These are phyloP conservation scores for Lasioglossum calceatum DNA, from an alignment of 2,888 invertebrate genomes.

Conservation along the genomic window DNA sequence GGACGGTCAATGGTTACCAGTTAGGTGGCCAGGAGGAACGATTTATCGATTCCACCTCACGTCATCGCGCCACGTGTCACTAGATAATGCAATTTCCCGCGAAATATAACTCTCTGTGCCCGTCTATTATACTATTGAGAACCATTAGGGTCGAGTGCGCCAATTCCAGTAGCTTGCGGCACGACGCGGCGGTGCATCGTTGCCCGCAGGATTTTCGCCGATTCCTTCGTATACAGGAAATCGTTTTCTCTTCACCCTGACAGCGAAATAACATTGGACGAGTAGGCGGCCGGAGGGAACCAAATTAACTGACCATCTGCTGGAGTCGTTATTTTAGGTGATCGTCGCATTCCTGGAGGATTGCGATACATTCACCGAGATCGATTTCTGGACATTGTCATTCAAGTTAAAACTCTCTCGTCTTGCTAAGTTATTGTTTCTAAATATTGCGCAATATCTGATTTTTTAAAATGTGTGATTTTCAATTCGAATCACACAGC, in stretches of 20 bases:
- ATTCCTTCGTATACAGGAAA: background rate
- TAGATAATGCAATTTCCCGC: slow-evolving; percentile 65
- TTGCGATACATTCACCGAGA: background rate
- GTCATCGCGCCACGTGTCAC: slow-evolving; percentile 62
- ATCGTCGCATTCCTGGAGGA: background rate
- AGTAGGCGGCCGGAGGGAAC: background rate
- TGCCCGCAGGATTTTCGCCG: background rate
- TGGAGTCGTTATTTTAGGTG: background rate
- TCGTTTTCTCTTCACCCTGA: background rate
- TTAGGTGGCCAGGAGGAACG: slow-evolving; percentile 30
- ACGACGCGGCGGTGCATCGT: background rate
- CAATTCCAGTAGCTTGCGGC: slow-evolving; percentile 5
- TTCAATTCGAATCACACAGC: too few relatives aligned
- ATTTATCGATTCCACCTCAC: slow-evolving; percentile 65
- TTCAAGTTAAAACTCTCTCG: too few relatives aligned
- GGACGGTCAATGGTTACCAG: slow-evolving; percentile 44
- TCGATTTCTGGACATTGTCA: background rate
- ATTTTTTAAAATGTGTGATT: background rate
- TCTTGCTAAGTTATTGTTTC: background rate
- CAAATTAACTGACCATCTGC: slow-evolving; percentile 2
- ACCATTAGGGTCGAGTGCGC: slow-evolving; percentile 47
- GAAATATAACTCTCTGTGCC: slow-evolving; percentile 52
- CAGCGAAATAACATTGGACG: background rate
- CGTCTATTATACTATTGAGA: slow-evolving; percentile 53
- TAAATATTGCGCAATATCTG: background rate